Conservation (phyloP, 2,888 invertebrate species). For the Eupithecia centaureata region DNA sequence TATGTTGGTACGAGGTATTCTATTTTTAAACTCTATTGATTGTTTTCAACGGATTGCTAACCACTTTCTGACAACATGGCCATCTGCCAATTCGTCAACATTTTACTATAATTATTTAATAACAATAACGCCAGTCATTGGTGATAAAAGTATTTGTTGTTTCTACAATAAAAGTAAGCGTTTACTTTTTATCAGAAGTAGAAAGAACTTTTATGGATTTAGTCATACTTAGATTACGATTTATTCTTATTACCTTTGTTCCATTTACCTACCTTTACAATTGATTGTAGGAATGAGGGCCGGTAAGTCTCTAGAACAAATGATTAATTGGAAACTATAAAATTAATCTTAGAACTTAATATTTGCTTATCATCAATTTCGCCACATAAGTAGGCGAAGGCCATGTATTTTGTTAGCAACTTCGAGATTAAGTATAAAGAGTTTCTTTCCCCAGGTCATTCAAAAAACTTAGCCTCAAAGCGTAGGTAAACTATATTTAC, state of each 20-base stretch:
- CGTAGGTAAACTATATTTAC: too few species aligned
- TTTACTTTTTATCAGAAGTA: constrained; percentile 3
- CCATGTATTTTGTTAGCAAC: too few species aligned
- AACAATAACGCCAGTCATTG: neutral
- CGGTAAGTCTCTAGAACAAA: neutral
- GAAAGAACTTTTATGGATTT: constrained; percentile 2
- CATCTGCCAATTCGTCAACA: constrained; percentile 29
- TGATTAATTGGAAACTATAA: neutral
- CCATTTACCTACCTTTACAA: neutral
- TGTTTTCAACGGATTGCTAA: neutral
- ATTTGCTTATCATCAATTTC: too few species aligned
- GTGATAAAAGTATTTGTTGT: neutral
- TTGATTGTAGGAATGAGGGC: neutral
- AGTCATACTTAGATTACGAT: neutral
- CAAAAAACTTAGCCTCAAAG: too few species aligned
- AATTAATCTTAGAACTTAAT: too few species aligned
- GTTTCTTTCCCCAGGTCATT: too few species aligned
- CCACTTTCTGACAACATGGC: constrained; percentile 15
- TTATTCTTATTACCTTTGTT: neutral
- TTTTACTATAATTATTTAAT: neutral
- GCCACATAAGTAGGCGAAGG: too few species aligned
- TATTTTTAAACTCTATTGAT: constrained; percentile 10
- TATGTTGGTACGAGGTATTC: neutral
- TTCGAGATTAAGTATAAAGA: too few species aligned
- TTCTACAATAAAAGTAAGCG: neutral